Conservation (phyloP, 1,140 invertebrate genomes). For the Apis florea region DNA sequence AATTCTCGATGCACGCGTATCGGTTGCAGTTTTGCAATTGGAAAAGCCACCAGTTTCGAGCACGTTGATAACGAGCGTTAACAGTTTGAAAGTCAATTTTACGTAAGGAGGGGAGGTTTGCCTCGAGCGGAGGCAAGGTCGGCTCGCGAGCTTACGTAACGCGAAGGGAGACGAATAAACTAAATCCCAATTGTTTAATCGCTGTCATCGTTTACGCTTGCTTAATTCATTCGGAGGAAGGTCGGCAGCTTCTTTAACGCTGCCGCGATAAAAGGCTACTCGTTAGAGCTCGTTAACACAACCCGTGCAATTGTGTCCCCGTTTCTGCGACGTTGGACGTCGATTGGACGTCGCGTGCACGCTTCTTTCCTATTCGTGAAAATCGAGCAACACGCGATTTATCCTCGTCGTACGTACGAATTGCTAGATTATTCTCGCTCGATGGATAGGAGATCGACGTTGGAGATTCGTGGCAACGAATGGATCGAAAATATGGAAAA, state of each 20-base stretch:
- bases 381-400: no score
- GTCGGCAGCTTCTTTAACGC: constrained; percentile 30
- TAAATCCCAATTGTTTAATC: constrained; percentile 51
- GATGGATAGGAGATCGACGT: no score
- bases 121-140: background rate
- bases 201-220: constrained; percentile 22
- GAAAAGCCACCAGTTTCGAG: no score
- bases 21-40: no score
- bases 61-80: background rate
- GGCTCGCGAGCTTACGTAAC: constrained; percentile 19
- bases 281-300: constrained; percentile 41
- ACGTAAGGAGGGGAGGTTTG: constrained; percentile 10
- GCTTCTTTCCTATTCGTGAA: no score
- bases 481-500: no score
- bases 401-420: no score
- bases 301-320: constrained; percentile 30
- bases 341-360: no score
- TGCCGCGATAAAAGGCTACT: constrained; percentile 28
- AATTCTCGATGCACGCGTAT: no score
- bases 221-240: constrained; percentile 40
- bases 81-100: constrained; percentile 32
- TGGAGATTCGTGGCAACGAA: no score
- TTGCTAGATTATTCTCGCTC: no score
- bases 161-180: constrained; percentile 2
- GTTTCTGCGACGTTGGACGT: constrained; percentile 25